Conservation (phyloP, 2,888 invertebrate genomes). For the Meliscaeva auricollis region DNA sequence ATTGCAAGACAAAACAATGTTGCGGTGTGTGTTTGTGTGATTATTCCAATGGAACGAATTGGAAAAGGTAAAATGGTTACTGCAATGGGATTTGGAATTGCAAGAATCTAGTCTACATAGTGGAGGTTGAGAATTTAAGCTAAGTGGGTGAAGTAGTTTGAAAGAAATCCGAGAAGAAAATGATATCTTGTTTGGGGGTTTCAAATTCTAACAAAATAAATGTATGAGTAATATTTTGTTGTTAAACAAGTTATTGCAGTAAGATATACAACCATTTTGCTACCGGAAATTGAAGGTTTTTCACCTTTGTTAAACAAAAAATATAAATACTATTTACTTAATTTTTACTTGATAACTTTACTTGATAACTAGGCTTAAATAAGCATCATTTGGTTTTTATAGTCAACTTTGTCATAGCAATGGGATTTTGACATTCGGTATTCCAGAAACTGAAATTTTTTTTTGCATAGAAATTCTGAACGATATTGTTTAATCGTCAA, state of each 20-base stretch:
- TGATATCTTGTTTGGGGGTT: constrained; percentile 14
- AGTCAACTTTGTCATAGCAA: no score
- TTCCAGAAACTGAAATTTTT: no score
- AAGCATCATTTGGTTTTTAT: no score
- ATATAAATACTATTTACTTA: no score
- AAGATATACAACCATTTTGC: neutral
- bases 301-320: neutral
- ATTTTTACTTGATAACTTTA: no score
- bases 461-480: no score
- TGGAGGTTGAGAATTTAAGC: constrained; percentile 13
- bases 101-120: neutral
- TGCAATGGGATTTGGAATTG: constrained; percentile 17
- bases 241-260: constrained; percentile 19
- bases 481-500: no score
- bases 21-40: constrained; percentile 8
- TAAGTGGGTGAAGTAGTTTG: constrained; percentile 32
- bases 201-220: constrained; percentile 3
- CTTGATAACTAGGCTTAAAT: no score
- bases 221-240: neutral
- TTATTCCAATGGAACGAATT: constrained; percentile 19
- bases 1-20: constrained; percentile 5
- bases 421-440: no score
- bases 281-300: neutral
- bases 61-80: neutral
- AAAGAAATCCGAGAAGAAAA: constrained; percentile 13